These are phyloP conservation scores for Cataglyphis rosenhaueri DNA, from an alignment of 2,888 invertebrate genomes.

Conservation along the genomic window DNA sequence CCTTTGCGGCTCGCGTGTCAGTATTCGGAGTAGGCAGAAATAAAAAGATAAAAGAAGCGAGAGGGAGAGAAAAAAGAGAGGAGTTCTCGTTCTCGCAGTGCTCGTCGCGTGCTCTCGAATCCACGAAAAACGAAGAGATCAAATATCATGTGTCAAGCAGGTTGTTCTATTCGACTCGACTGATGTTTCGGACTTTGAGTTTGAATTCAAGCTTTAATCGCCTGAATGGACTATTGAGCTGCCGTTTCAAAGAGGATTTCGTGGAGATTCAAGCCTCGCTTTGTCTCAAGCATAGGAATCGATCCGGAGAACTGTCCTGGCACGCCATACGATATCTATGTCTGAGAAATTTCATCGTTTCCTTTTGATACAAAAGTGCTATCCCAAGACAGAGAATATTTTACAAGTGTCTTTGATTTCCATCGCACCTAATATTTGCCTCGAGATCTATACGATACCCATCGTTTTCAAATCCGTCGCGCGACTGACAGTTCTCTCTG, in stretches of 20 bases:
- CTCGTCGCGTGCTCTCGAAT: not conserved
- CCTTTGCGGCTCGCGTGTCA: slow-evolving; percentile 33
- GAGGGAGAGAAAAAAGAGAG: not conserved
- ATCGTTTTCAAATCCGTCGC: not conserved
- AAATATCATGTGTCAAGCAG: slow-evolving; percentile 30
- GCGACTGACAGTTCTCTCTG: not conserved
- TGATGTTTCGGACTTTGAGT: slow-evolving; percentile 21
- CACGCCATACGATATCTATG: not conserved
- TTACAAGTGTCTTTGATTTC: slow-evolving; percentile 22
- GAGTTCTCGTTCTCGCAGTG: not conserved
- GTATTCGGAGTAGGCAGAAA: slow-evolving; percentile 13
- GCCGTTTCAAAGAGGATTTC: not conserved
- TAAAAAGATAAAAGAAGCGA: not conserved
- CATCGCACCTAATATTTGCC: not conserved
- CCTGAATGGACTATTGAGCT: not conserved
- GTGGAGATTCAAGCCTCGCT: not conserved
- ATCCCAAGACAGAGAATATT: not conserved
- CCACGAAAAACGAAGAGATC: slow-evolving; percentile 8
- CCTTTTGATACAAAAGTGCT: slow-evolving; percentile 13
- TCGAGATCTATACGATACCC: not conserved
- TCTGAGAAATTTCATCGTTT: not conserved
- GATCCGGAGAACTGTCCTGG: not conserved
- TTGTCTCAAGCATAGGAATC: not conserved
- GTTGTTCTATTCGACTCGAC: not conserved
- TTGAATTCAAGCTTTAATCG: not conserved